Evolutionary conservation across 2,888 invertebrate genomes (phyloP).

Genomic region (Drosophila atroscutellata): DNA sequence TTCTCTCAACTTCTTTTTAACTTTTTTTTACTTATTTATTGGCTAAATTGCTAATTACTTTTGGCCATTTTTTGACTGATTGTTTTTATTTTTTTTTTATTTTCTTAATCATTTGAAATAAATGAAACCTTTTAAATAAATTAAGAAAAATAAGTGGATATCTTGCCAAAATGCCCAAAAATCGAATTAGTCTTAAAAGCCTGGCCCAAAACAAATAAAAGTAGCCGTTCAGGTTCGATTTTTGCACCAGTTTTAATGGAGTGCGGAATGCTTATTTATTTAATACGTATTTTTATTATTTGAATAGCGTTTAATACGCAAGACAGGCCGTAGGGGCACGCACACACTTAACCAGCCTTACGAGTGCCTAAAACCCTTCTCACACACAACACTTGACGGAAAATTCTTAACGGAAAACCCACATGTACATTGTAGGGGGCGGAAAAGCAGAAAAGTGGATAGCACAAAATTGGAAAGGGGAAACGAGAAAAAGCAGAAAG

Average conservation of each 20-base stretch:
- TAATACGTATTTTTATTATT: constrained; percentile 4
- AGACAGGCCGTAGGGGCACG: neutral
- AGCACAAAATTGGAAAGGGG: neutral
- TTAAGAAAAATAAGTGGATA: neutral
- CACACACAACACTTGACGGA: constrained; percentile 43
- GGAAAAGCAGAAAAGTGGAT: constrained; percentile 3
- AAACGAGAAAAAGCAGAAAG: constrained; percentile 22
- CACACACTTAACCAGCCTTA: constrained; percentile 5
- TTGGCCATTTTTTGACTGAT: neutral
- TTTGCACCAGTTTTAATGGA: neutral
- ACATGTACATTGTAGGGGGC: constrained; percentile 50
- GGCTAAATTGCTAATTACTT: neutral
- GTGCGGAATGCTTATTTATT: neutral
- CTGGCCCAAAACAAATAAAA: neutral
- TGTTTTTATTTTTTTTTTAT: neutral
- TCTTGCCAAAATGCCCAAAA: neutral
- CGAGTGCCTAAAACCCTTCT: neutral
- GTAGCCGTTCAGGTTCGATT: neutral
- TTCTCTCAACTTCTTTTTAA: neutral
- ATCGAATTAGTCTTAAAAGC: neutral
- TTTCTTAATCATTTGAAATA: no score
- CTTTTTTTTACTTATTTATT: neutral
- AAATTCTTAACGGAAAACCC: constrained; percentile 68
- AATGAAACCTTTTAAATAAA: neutral
- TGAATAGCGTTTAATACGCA: neutral